Evolutionary conservation across 1,140 invertebrate genomes (phyloP).

Genomic region (Drosophila sechellia): DNA sequence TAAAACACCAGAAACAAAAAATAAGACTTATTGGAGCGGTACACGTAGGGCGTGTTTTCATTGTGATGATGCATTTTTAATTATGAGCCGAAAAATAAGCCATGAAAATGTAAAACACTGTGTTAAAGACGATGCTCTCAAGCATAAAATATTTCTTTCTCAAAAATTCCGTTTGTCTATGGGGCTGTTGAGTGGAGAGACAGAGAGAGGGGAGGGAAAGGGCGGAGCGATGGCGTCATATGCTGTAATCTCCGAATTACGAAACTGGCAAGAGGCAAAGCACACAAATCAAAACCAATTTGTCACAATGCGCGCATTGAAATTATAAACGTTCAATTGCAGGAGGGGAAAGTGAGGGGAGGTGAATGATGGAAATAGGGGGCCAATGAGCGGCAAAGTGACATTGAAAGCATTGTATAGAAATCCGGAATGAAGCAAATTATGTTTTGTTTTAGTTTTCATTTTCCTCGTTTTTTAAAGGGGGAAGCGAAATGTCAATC

Average conservation of each 20-base stretch:
- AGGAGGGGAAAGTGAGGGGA: slow-evolving; percentile 4
- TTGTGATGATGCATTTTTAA: slow-evolving; percentile 74
- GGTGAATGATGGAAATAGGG: slow-evolving; percentile 20
- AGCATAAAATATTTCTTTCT: slow-evolving; percentile 62
- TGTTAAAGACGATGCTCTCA: slow-evolving; percentile 58
- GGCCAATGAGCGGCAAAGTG: slow-evolving; percentile 25
- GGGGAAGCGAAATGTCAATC: slow-evolving; percentile 67
- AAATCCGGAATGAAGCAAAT: slow-evolving; percentile 56
- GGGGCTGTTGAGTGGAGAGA: not conserved
- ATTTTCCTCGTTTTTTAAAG: slow-evolving; percentile 8
- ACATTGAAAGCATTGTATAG: slow-evolving; percentile 71
- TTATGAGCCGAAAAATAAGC: slow-evolving; percentile 68
- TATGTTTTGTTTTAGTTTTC: slow-evolving; percentile 65
- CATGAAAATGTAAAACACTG: slow-evolving; percentile 58
- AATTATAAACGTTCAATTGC: slow-evolving; percentile 76
- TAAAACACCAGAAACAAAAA: slow-evolving; percentile 18
- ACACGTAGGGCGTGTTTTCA: slow-evolving; percentile 53
- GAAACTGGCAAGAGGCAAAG: slow-evolving; percentile 46
- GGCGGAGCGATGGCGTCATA: slow-evolving; percentile 46
- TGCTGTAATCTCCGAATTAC: slow-evolving; percentile 71
- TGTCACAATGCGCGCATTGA: slow-evolving; percentile 73
- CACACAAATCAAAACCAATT: slow-evolving; percentile 78
- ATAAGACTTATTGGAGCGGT: slow-evolving; percentile 50
- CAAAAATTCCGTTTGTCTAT: not conserved
- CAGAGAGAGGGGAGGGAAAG: not conserved